These are phyloP conservation scores for Lithophane ornitopus DNA, from an alignment of 2,888 invertebrate species.

Conservation along the genomic window DNA sequence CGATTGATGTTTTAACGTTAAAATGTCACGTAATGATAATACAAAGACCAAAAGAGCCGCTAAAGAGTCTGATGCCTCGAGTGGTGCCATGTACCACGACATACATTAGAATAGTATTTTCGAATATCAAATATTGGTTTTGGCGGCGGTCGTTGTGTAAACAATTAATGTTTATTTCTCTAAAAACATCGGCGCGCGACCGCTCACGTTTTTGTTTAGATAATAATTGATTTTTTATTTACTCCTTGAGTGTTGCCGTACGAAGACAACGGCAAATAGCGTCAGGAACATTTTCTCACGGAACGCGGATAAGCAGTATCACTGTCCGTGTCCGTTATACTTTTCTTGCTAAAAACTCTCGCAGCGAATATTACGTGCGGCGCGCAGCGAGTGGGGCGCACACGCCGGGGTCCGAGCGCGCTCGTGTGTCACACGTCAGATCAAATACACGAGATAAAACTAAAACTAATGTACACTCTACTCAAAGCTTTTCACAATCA, in stretches of 20 bases:
- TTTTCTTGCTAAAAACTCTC: slow-evolving; percentile 76
- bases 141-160: slow-evolving; percentile 88
- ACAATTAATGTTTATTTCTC: slow-evolving; percentile 90
- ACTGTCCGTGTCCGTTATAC: slow-evolving; percentile 69
- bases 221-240: slow-evolving; percentile 89
- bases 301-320: slow-evolving; percentile 67
- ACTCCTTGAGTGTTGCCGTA: slow-evolving; percentile 84
- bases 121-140: slow-evolving; percentile 89
- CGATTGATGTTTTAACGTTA: slow-evolving; percentile 58
- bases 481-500: slow-evolving; percentile 89
- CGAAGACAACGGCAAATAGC: slow-evolving; percentile 81
- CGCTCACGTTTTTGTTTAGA: slow-evolving; percentile 88
- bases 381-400: slow-evolving; percentile 50
- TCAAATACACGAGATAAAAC: slow-evolving; percentile 87
- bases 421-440: slow-evolving; percentile 87
- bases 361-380: slow-evolving; percentile 58
- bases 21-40: slow-evolving; percentile 76
- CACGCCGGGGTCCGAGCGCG: slow-evolving; percentile 67
- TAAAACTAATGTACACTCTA: slow-evolving; percentile 88
- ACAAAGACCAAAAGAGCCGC: slow-evolving; percentile 86
- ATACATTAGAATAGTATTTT: slow-evolving; percentile 90
- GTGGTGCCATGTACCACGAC: slow-evolving; percentile 83
- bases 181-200: slow-evolving; percentile 88
- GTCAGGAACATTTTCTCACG: slow-evolving; percentile 82
- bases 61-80: slow-evolving; percentile 84